Base-by-base conservation (phyloP, 2,113 vertebrate species). In the Chloropsis cyanopogon region DNA sequence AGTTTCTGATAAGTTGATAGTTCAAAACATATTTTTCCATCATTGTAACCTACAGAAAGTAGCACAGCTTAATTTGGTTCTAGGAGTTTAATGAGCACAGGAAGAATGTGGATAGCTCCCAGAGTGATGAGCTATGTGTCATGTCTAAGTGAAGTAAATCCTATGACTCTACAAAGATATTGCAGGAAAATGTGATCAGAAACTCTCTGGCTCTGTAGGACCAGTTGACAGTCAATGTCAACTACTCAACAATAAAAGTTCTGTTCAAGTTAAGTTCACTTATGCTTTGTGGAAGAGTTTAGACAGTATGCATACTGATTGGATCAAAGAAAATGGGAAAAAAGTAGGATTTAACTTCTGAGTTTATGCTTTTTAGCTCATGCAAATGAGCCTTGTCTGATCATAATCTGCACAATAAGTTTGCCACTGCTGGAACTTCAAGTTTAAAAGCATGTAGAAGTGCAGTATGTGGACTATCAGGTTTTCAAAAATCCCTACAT, bases 1-100 rank as follows among this genome's bases (percentile, higher is more conserved):
- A 95, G 91, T 95, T 86, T 92, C n/a, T 56, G 46, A 83, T 52
- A 71, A 52, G 35, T 82, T 84, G 88, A 95, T 97, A 84, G 88
- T 57, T 93, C 61, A 72, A 84, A 95, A 94, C 11, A 52, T 37
- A 61, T 75, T 82, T 92, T 95, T 84, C 96, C 63, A 90, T 96
- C 79, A 35, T 53, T 92, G 90, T 88, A 88, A 90, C 49, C 76
- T 44, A 50, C 28, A 88, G 75, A 88, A 95, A 88, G 28, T n/a
- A 86, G 72, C 46, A 70, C 12, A 53, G 42, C 66, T 71, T 84
- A 23, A 9, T 49, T 89, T 82, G 65, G 24, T 42, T 88, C 93
- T 93, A 94, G 93, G 92, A 96, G n/a, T 96, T 89, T 70, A 63
- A 73, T 49, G 46, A 63, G 57, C 63, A 56, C 6, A 25, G 42